phyloP scores from a whole-genome alignment of 2,888 invertebrate genomes.

The Perdita meconis region DNA sequence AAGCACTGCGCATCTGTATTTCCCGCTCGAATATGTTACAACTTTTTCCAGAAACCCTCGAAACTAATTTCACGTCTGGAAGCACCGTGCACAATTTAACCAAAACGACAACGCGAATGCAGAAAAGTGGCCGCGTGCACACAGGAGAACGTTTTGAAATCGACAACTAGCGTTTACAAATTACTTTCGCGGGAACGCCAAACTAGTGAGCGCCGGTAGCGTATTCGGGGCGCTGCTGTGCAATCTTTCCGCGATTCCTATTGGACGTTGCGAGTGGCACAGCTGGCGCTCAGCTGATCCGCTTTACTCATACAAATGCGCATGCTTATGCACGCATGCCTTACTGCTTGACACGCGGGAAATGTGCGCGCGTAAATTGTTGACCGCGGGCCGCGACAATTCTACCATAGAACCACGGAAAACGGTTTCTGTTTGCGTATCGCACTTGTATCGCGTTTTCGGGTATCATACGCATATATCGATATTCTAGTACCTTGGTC shows the following conservation, averaged over 20 bases:
- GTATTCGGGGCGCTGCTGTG: slow-evolving; percentile 50
- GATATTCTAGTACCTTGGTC: too few species aligned
- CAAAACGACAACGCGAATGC: background rate
- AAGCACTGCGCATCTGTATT: slow-evolving; percentile 46
- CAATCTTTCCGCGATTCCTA: slow-evolving; percentile 56
- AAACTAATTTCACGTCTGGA: background rate
- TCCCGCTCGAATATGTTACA: slow-evolving; percentile 55
- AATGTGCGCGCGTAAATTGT: slow-evolving; percentile 80
- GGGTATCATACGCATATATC: too few species aligned
- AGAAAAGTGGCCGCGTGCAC: background rate
- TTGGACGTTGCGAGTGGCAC: slow-evolving; percentile 76
- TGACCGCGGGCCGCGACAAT: slow-evolving; percentile 52
- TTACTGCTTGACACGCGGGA: slow-evolving; percentile 77
- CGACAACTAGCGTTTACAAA: slow-evolving; percentile 36
- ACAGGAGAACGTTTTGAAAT: slow-evolving; percentile 22
- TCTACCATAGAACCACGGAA: background rate
- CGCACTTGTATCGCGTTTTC: background rate
- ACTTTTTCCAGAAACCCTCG: slow-evolving; percentile 21
- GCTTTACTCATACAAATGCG: slow-evolving; percentile 43
- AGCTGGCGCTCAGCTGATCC: slow-evolving; percentile 84
- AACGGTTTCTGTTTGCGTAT: slow-evolving; percentile 40
- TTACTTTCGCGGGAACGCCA: slow-evolving; percentile 77
- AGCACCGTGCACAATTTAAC: background rate
- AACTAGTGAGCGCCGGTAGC: slow-evolving; percentile 69
- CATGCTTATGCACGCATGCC: slow-evolving; percentile 42